phyloP scores from a whole-genome alignment of 2,888 invertebrate species.

The Vesta saturnalis region DNA sequence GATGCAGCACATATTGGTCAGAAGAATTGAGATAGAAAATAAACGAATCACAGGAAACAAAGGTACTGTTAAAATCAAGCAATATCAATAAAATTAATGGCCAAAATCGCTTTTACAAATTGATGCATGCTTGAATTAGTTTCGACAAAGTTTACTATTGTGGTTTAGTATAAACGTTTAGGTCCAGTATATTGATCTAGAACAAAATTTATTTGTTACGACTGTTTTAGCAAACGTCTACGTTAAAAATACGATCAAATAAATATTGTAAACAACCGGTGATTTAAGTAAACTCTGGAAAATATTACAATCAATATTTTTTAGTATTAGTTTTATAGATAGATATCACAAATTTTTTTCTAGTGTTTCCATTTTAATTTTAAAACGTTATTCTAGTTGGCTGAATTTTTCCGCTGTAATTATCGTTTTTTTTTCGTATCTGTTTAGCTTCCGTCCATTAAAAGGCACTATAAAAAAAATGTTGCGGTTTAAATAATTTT shows the following conservation, averaged over 20 bases:
- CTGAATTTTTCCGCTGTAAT: conserved; percentile 7
- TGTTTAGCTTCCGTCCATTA: conserved; percentile 11
- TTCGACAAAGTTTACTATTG: conserved; percentile 1
- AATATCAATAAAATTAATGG: background rate
- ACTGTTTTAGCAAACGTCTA: background rate
- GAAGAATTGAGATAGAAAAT: background rate
- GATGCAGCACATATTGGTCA: background rate
- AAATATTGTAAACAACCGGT: background rate
- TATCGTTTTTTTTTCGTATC: conserved; percentile 3
- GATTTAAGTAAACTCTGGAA: background rate
- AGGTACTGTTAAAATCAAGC: background rate
- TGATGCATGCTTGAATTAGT: conserved; percentile 1
- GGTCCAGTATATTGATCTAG: background rate
- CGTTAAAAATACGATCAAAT: background rate
- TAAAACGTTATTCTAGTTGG: conserved; percentile 11
- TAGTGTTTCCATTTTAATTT: conserved; percentile 5
- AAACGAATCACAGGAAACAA: background rate
- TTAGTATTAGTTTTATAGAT: no score
- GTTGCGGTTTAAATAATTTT: conserved; percentile 10
- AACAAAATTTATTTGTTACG: background rate
- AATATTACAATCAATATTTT: no score
- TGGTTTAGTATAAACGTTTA: background rate
- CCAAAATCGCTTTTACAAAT: conserved; percentile 1
- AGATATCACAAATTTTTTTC: background rate
- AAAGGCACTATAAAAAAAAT: background rate